Conservation (phyloP, 1,140 invertebrate genomes). For the Macrocentrus cingulum region DNA sequence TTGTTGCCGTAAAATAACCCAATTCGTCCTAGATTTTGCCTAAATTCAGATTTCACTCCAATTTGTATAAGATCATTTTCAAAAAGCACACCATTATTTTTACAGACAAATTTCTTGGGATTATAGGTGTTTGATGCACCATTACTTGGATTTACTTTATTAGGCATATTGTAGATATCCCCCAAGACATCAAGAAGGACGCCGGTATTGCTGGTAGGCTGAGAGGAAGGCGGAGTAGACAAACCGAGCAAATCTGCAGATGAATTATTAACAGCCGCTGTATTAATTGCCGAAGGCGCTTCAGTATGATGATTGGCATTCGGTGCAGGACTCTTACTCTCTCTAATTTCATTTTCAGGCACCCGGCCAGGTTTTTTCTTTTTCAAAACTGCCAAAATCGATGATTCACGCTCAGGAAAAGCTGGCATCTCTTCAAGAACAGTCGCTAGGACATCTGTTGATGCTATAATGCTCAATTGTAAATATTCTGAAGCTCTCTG, state of each 20-base stretch:
- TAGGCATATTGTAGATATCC: slow-evolving; percentile 76
- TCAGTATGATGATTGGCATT: slow-evolving; percentile 65
- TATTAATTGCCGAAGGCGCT: slow-evolving; percentile 35
- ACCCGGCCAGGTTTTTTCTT: slow-evolving; percentile 95
- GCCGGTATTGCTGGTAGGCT: slow-evolving; percentile 68
- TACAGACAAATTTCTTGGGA: slow-evolving; percentile 93
- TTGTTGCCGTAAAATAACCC: slow-evolving; percentile 99
- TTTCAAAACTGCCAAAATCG: slow-evolving; percentile 95
- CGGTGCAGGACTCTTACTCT: slow-evolving; percentile 77
- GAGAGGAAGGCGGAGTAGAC: slow-evolving; percentile 75
- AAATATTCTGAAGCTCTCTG: slow-evolving; percentile 98
- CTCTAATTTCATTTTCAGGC: slow-evolving; percentile 80
- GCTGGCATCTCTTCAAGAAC: slow-evolving; percentile 99
- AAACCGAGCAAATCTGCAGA: slow-evolving; percentile 84
- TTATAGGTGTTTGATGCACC: slow-evolving; percentile 72
- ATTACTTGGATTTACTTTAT: slow-evolving; percentile 63
- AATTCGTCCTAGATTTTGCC: slow-evolving; percentile 92
- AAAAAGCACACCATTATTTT: slow-evolving; percentile 96
- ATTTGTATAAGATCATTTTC: slow-evolving; percentile 99
- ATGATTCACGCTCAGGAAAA: slow-evolving; percentile 98
- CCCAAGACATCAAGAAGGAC: slow-evolving; percentile 90
- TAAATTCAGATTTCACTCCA: slow-evolving; percentile 95
- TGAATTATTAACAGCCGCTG: slow-evolving; percentile 55
- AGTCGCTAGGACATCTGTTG: slow-evolving; percentile 95
- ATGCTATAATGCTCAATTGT: slow-evolving; percentile 93